Evolutionary conservation across 1,140 invertebrate species (phyloP).

Genomic region (Spodoptera frugiperda): DNA sequence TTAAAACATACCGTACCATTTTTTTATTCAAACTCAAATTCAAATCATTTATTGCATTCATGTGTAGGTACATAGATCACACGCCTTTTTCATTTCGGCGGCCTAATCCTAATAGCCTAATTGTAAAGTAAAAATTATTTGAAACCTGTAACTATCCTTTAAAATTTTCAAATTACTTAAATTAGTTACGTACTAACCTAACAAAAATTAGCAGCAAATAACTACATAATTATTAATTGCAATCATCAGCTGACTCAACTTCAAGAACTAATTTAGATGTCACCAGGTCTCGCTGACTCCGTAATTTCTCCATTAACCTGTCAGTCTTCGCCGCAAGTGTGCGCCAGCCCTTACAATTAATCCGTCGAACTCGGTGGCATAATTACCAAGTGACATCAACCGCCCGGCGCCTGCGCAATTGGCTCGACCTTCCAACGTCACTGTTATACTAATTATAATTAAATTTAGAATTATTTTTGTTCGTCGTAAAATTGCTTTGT

Average conservation of each 20-base stretch:
- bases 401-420: slow-evolving; percentile 68
- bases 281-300: not conserved
- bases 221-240: not conserved
- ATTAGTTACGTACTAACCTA: too few relatives aligned
- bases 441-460: slow-evolving; percentile 45
- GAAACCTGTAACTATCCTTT: too few relatives aligned
- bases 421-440: slow-evolving; percentile 46
- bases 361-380: slow-evolving; percentile 60
- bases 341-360: slow-evolving; percentile 62
- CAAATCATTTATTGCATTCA: too few relatives aligned
- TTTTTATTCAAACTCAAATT: too few relatives aligned
- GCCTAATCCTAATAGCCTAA: too few relatives aligned
- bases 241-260: not conserved
- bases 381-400: slow-evolving; percentile 68
- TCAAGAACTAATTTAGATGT: slow-evolving; percentile 1
- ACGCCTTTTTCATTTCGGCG: too few relatives aligned
- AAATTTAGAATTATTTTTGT: slow-evolving; percentile 18
- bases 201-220: too few relatives aligned
- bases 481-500: too few relatives aligned
- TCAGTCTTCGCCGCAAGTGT: not conserved
- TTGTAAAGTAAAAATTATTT: too few relatives aligned
- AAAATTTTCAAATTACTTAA: too few relatives aligned
- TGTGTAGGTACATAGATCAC: too few relatives aligned
- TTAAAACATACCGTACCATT: too few relatives aligned
- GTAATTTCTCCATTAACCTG: slow-evolving; percentile 14